Base-by-base conservation (phyloP, 1,140 invertebrate genomes). In the Cydia pomonella region DNA sequence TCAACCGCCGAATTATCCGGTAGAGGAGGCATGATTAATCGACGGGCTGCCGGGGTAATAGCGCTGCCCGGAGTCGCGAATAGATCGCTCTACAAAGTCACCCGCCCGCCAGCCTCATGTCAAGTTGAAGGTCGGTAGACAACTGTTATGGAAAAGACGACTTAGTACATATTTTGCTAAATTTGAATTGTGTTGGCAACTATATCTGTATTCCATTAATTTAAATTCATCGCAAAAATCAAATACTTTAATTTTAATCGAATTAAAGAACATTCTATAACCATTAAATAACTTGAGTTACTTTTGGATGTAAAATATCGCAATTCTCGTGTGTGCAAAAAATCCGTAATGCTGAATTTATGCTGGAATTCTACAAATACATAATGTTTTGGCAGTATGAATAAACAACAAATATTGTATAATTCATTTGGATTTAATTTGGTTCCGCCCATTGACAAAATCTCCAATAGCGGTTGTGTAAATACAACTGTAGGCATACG, bases 1-100 rank as follows among this genome's bases (percentile, higher is more conserved):
- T 93, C 90, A 90, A 92, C 86, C 85, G 85, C 89, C 91, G 90
- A 92, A 93, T 93, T 92, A 93, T 93, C 91, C 91, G 84, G 91
- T 93, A 93, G 91, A 93, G 83, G 69, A 85, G 81, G 80, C 80
- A 91, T 92, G 91, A 92, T 92, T 91, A 92, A 92, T 92, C 84
- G 88, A 41, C 79, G 47, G 71, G 87, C 86, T 89, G 85, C 87
- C 83, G 86, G 80, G 79, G 89, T 89, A 91, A 91, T 90, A 82
- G 82, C 80, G 84, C 27, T 69, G 27, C n/a, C 21, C 64, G 64
- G 29, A 69, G 27, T 38, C 64, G 64, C 64, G 64, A 38, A 69
- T 69, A 69, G 64, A 69, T 10, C 64, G 64, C 64, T 69, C 64
- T 38, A 69, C 64, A 33, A 41, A 18, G 16, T 29, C n/a, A 66